Conservation (phyloP, 1,140 invertebrate genomes). For the Papilio helenus region DNA sequence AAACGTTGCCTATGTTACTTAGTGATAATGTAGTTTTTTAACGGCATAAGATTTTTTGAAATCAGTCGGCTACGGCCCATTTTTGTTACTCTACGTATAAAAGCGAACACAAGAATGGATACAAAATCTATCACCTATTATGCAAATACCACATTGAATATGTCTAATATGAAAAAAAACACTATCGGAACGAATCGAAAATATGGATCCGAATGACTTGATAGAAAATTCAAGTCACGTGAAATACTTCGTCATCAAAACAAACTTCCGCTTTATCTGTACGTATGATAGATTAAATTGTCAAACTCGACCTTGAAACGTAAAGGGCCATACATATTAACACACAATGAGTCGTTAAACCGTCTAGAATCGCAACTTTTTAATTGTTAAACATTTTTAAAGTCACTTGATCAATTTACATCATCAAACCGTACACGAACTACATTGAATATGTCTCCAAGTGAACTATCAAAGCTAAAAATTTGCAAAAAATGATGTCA, state of each 20-base stretch:
- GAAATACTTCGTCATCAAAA: background rate
- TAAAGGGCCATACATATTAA: constrained; percentile 19
- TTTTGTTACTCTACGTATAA: background rate
- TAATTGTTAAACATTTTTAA: constrained; percentile 13
- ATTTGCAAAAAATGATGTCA: background rate
- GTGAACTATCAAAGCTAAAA: background rate
- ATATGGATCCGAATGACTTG: background rate
- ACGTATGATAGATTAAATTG: background rate
- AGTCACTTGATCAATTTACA: background rate
- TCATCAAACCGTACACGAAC: background rate
- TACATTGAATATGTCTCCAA: background rate
- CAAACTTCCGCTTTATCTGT: constrained; percentile 21
- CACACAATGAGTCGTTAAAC: constrained; percentile 22
- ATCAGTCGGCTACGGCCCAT: too few species aligned
- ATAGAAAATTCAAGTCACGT: constrained; percentile 16
- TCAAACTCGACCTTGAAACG: background rate
- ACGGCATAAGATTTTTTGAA: too few species aligned
- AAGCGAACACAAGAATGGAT: background rate
- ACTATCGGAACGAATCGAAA: background rate
- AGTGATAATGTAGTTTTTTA: too few species aligned
- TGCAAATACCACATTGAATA: background rate
- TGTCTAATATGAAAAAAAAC: background rate
- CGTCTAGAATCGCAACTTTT: constrained; percentile 15
- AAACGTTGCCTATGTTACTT: too few species aligned
- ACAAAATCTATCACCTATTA: background rate